A percentile compares a stretch with the other conserved stretches of the same genome.
Evolutionary conservation across 2,888 invertebrate species (phyloP).

Genomic region (Xestoiulus laeticollis): DNA sequence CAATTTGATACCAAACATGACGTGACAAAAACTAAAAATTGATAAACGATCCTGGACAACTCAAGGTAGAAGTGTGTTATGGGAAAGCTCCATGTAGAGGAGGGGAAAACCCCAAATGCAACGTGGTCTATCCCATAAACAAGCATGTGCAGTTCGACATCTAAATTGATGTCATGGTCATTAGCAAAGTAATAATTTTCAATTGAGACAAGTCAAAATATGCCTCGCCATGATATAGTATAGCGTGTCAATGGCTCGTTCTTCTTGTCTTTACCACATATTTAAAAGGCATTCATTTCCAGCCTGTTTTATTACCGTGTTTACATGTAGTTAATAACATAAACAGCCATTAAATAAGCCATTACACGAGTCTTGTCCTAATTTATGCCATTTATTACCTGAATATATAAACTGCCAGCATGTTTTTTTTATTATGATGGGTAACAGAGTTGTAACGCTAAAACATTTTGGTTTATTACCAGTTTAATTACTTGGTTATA

Average conservation of each 20-base stretch:
- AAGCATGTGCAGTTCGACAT: neutral
- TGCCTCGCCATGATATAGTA: neutral
- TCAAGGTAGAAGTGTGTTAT: neutral
- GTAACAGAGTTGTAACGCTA: neutral
- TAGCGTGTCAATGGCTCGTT: slow-evolving; percentile 21
- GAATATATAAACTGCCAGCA: neutral
- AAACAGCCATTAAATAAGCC: slow-evolving; percentile 36
- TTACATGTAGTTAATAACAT: slow-evolving; percentile 28
- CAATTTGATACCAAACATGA: neutral
- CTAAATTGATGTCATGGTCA: slow-evolving; percentile 14
- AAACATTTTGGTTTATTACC: slow-evolving; percentile 17
- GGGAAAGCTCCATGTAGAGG: neutral
- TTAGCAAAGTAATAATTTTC: neutral
- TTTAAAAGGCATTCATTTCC: slow-evolving; percentile 21
- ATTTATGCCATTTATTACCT: slow-evolving; percentile 32
- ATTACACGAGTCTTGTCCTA: neutral
- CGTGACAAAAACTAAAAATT: neutral
- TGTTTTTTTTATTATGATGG: slow-evolving; percentile 14
- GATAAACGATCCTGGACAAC: neutral
- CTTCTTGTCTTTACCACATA: slow-evolving; percentile 30
- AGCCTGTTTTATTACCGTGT: slow-evolving; percentile 7
- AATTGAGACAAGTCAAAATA: neutral
- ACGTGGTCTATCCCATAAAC: neutral
- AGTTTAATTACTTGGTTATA: slow-evolving; percentile 8
- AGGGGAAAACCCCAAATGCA: neutral